Evolutionary conservation across 1,140 invertebrate genomes (phyloP).

Genomic region (Drosophila nigrodunni): DNA sequence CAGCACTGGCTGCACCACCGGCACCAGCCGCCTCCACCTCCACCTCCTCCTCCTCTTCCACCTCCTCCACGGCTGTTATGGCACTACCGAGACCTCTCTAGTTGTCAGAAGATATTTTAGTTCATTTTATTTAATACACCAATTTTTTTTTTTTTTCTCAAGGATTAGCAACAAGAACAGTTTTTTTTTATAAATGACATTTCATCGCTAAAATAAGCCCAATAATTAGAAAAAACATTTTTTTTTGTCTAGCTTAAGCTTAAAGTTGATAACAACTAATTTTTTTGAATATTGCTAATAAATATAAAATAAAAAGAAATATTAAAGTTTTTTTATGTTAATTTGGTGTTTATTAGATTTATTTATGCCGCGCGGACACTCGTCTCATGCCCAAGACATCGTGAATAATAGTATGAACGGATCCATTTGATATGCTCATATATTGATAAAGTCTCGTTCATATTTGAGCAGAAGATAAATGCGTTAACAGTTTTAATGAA

Average conservation of each 20-base stretch:
- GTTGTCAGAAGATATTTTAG: background rate
- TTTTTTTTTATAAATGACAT: background rate
- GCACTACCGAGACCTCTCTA: conserved; percentile 1
- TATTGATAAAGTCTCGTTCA: too few relatives aligned
- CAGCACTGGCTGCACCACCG: background rate
- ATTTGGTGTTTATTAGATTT: too few relatives aligned
- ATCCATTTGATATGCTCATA: too few relatives aligned
- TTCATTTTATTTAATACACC: background rate
- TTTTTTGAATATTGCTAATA: too few relatives aligned
- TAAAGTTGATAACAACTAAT: background rate
- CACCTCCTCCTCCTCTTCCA: background rate
- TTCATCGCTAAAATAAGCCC: background rate
- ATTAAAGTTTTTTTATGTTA: too few relatives aligned
- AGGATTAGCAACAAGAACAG: background rate
- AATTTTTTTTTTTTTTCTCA: background rate
- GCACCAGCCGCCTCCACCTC: background rate
- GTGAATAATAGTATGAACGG: too few relatives aligned
- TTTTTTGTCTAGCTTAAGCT: background rate
- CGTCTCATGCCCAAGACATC: too few relatives aligned
- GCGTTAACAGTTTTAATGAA: background rate
- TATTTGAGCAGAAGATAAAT: too few relatives aligned
- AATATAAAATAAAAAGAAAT: too few relatives aligned
- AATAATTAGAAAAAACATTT: background rate
- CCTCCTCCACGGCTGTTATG: background rate
- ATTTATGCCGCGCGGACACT: too few relatives aligned